Percentiles rank a stretch among this genome's conserved stretches.
phyloP scores from a whole-genome alignment of 2,797 vertebrate species.

The Acanthornis magna region DNA sequence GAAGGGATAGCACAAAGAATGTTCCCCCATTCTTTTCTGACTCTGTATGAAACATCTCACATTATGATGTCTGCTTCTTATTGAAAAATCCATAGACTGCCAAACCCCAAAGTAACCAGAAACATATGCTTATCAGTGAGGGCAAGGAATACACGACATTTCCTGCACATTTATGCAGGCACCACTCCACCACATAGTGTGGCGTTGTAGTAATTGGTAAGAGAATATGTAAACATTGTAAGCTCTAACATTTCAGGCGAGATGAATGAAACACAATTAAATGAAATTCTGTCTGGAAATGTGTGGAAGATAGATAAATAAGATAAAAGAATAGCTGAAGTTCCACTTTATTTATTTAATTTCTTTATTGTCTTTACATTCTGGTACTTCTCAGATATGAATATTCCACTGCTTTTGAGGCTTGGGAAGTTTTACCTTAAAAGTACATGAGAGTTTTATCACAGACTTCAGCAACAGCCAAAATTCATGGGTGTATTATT shows the following conservation, averaged over 20 bases:
- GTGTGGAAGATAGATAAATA: background rate
- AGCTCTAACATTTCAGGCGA: background rate
- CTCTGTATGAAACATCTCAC: background rate
- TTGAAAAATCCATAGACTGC: background rate
- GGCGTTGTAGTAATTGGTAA: background rate
- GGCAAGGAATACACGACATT: background rate
- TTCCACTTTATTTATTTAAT: background rate
- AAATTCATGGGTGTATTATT: background rate
- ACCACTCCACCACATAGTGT: background rate
- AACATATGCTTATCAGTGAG: background rate
- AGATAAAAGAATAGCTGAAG: background rate
- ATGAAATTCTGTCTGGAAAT: background rate
- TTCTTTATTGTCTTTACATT: background rate
- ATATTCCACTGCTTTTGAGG: background rate
- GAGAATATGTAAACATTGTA: accelerated
- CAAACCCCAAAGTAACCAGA: background rate
- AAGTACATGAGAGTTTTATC: background rate
- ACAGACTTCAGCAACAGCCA: background rate
- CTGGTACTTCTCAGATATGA: background rate
- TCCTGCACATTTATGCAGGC: background rate
- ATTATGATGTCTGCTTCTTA: background rate
- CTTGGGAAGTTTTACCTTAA: background rate
- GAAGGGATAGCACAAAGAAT: background rate
- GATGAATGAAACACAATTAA: background rate
- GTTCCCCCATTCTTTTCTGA: background rate